These are phyloP conservation scores for Microplitis deprimator DNA, from an alignment of 2,888 invertebrate genomes.

Conservation along the genomic window DNA sequence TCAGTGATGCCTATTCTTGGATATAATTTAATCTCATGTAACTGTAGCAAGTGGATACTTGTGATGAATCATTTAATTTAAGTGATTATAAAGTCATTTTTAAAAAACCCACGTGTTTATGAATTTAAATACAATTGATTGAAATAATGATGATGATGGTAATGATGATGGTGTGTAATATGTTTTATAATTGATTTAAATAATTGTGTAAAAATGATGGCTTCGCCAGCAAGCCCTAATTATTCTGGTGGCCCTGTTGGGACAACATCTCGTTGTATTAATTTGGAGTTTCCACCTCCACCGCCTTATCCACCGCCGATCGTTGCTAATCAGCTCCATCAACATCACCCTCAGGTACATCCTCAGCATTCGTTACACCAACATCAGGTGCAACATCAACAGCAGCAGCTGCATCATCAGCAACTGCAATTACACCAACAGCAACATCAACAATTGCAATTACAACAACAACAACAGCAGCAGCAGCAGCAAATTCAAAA, in stretches of 20 bases:
- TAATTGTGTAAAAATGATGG: constrained; percentile 53
- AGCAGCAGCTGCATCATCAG: constrained; percentile 68
- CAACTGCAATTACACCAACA: constrained; percentile 53
- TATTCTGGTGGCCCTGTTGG: constrained; percentile 61
- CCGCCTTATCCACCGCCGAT: constrained; percentile 79
- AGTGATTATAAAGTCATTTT: neutral
- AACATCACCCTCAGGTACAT: constrained; percentile 34
- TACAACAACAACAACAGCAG: constrained; percentile 64
- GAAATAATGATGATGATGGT: constrained; percentile 3
- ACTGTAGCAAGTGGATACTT: neutral
- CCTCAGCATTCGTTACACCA: constrained; percentile 49
- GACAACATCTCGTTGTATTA: constrained; percentile 62
- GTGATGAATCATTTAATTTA: neutral
- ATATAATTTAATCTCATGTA: neutral
- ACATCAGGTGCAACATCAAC: constrained; percentile 48
- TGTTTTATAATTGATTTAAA: neutral
- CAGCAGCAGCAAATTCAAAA: constrained; percentile 66
- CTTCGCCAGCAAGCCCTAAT: constrained; percentile 59
- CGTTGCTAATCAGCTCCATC: constrained; percentile 45
- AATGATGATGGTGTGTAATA: constrained; percentile 21
- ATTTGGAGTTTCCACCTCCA: constrained; percentile 83
- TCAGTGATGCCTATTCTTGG: constrained; percentile 9
- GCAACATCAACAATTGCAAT: constrained; percentile 60
- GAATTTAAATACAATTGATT: neutral
- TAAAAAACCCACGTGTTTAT: neutral